phyloP scores from a whole-genome alignment of 2,113 vertebrate species.

The Triplophysa tibetana region DNA sequence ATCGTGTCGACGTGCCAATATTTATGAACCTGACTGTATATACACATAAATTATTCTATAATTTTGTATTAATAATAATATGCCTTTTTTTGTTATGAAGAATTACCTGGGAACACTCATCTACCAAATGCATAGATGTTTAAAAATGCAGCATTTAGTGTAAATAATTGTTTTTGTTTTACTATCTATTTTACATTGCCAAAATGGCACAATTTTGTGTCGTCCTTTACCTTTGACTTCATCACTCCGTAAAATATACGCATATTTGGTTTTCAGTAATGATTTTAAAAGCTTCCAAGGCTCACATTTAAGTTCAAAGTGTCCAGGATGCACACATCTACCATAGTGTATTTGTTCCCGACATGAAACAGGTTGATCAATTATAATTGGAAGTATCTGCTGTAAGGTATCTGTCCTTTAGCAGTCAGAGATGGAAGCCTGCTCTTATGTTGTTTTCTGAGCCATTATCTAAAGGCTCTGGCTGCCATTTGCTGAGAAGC shows the following conservation, averaged over 20 bases:
- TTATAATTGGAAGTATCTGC: slow-evolving; percentile 10
- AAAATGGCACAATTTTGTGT: neutral
- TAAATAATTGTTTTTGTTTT: neutral
- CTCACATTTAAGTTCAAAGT: neutral
- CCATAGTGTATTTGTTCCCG: slow-evolving; percentile 1
- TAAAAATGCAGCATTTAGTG: no score
- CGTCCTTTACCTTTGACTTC: neutral
- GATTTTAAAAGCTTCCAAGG: slow-evolving; percentile 29
- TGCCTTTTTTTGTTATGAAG: no score
- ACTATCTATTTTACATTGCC: neutral
- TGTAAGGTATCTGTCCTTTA: neutral
- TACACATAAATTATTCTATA: no score
- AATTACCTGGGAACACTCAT: no score
- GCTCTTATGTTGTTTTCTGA: slow-evolving; percentile 38
- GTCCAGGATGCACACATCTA: neutral
- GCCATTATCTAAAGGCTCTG: slow-evolving; percentile 42
- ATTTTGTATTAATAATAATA: no score
- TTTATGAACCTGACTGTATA: no score
- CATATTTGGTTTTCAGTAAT: neutral
- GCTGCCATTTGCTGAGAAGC: slow-evolving; percentile 37
- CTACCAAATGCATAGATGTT: no score
- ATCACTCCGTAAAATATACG: neutral
- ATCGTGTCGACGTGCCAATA: no score
- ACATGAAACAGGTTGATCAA: neutral
- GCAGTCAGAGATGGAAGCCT: slow-evolving; percentile 12